Percentiles rank a stretch among this genome's conserved stretches.
phyloP scores from a whole-genome alignment of 1,140 invertebrate species.

The Sminthurides bifidus region DNA sequence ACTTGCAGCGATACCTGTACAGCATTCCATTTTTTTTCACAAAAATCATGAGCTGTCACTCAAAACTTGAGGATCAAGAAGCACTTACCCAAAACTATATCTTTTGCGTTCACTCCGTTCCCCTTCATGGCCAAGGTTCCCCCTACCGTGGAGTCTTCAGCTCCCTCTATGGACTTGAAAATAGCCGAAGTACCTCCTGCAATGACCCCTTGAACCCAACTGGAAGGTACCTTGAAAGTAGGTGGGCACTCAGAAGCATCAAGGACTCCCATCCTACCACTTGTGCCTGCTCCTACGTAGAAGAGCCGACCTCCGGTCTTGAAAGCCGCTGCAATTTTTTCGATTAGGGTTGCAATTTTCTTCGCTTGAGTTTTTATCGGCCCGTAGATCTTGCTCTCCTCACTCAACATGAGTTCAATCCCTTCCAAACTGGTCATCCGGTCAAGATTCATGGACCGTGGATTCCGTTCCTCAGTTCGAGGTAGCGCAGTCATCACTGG shows the following conservation, averaged over 20 bases:
- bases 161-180: conserved; percentile 18
- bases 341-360: conserved; percentile 8
- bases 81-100: conserved; percentile 22
- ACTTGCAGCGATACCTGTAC: conserved; percentile 22
- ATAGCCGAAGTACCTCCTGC: conserved; percentile 22
- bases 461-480: conserved; percentile 22
- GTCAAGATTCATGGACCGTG: conserved; percentile 20
- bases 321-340: conserved; percentile 12
- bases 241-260: conserved; percentile 32
- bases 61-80: neutral
- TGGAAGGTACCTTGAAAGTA: conserved; percentile 24
- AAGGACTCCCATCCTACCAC: conserved; percentile 26
- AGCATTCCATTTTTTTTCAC: neutral
- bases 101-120: conserved; percentile 10
- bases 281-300: conserved; percentile 29
- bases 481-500: conserved; percentile 15
- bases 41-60: neutral
- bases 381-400: conserved; percentile 14
- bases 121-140: conserved; percentile 17
- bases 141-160: conserved; percentile 21
- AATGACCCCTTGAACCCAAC: conserved; percentile 27
- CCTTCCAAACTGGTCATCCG: conserved; percentile 10
- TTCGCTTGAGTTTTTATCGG: conserved; percentile 10
- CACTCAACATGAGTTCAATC: conserved; percentile 23
- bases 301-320: conserved; percentile 21